Conservation (phyloP, 2,113 vertebrate genomes). For the Narcine bancroftii region DNA sequence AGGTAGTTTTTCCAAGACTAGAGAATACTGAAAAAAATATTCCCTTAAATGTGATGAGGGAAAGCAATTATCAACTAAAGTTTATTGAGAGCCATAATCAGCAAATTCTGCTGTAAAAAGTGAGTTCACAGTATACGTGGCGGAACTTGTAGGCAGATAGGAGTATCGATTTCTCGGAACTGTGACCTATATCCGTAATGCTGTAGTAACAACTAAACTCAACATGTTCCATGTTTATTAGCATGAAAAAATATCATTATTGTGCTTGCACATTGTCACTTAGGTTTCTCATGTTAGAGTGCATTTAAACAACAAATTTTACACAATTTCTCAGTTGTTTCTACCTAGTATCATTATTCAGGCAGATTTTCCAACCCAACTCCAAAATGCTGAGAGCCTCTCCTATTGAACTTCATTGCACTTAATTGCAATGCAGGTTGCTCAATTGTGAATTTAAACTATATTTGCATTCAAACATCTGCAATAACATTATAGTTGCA, state of each 20-base stretch:
- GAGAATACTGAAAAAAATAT: background rate
- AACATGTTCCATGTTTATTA: background rate
- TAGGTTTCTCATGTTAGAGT: background rate
- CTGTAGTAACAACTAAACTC: background rate
- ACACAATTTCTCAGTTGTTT: background rate
- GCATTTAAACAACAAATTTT: background rate
- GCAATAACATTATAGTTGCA: background rate
- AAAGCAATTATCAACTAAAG: background rate
- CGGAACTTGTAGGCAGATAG: slow-evolving; percentile 31
- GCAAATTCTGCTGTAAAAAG: background rate
- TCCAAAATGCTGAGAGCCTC: background rate
- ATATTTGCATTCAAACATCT: background rate
- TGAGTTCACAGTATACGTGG: background rate
- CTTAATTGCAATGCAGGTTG: background rate
- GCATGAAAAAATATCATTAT: background rate
- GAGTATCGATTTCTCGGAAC: slow-evolving; percentile 26
- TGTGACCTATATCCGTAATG: slow-evolving; percentile 21
- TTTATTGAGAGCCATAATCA: slow-evolving; percentile 34
- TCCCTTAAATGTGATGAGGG: background rate
- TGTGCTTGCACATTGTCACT: background rate
- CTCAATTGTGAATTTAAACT: background rate
- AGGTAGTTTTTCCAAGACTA: background rate
- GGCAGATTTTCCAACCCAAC: background rate
- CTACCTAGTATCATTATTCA: background rate
- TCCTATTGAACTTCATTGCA: background rate